Base-by-base conservation (phyloP, 2,797 vertebrate genomes). In the Phoxinus dragarum region DNA sequence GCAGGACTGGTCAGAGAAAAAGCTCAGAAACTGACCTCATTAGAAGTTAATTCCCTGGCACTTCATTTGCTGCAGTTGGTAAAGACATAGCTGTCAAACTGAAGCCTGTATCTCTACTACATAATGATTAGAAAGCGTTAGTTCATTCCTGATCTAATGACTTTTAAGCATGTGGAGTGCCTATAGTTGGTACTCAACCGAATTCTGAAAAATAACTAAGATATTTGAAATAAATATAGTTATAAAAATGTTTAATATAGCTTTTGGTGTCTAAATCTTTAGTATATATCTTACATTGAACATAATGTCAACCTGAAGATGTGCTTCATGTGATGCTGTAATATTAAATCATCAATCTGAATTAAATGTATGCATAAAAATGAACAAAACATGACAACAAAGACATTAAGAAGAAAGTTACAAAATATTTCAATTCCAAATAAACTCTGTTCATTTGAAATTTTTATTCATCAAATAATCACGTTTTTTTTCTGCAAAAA, bases 11-110 rank as follows among this genome's bases (percentile, higher is more conserved):
- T 36, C 27, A 66, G 36, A 56, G 44, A 73, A 44, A 12, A 49
- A 0, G 36, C 64, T 12, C 34, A 71, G 52, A 36, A 66, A 67
- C 79, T 84, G 86, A 84, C 88, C 89, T 88, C 85, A 84, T 89
- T 87, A 66, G 52, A 86, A 31, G 75, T 54, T 80, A 74, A 80
- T 42, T 80, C 74, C 52, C 69, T 56, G 16, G 38, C 77, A 34
- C 49, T 81, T 44, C 16, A 66, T 78, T 61, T 54, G 47, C 52
- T 71, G 72, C 69, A 49, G 47, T 68, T 56, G 82, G 75, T 61
- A 49, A 36, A 75, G 66, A 61, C 73, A 74, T 54, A 36, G 52
- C 34, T 40, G 77, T 47, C 88, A 54, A 88, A 76, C 19, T 67
- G 38, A 71, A 34, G 56, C 36, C 34, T 19, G 6, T 73, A 67